Conservation (phyloP, 2,797 vertebrate genomes). For the Diceros bicornis region DNA sequence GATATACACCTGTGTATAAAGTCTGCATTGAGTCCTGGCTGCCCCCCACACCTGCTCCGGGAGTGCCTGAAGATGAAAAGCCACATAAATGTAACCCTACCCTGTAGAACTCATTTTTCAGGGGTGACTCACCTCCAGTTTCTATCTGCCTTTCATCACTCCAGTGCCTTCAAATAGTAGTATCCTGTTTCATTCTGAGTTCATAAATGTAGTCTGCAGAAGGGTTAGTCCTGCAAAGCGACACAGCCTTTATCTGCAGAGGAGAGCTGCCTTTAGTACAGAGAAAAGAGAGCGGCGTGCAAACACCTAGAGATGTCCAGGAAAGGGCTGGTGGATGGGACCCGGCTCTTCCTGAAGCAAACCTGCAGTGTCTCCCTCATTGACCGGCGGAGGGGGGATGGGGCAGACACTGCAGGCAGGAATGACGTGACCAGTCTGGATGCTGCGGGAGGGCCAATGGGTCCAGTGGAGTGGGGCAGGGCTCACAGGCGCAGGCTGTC, state of each 20-base stretch:
- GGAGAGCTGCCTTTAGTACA: no score
- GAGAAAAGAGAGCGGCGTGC: no score
- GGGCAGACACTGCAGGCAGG: neutral
- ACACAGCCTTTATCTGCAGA: neutral
- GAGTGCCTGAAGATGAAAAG: neutral
- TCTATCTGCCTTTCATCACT: neutral
- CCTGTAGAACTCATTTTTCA: neutral
- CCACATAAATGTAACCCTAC: no score
- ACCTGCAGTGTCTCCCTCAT: rapidly evolving
- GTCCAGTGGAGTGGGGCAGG: rapidly evolving
- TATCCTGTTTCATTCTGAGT: neutral
- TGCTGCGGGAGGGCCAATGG: rapidly evolving
- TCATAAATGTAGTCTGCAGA: neutral
- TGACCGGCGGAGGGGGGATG: no score
- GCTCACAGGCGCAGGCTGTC: neutral
- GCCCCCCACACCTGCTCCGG: neutral
- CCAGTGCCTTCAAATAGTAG: neutral
- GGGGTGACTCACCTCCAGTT: neutral
- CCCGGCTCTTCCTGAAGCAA: rapidly evolving
- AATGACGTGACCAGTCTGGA: rapidly evolving
- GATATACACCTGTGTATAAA: no score
- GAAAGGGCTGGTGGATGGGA: neutral
- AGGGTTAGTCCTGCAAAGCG: no score
- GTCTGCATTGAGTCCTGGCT: neutral
- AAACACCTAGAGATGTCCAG: rapidly evolving